Evolutionary conservation across 2,113 vertebrate species (phyloP).

Genomic region (Cheirogaleus medius): DNA sequence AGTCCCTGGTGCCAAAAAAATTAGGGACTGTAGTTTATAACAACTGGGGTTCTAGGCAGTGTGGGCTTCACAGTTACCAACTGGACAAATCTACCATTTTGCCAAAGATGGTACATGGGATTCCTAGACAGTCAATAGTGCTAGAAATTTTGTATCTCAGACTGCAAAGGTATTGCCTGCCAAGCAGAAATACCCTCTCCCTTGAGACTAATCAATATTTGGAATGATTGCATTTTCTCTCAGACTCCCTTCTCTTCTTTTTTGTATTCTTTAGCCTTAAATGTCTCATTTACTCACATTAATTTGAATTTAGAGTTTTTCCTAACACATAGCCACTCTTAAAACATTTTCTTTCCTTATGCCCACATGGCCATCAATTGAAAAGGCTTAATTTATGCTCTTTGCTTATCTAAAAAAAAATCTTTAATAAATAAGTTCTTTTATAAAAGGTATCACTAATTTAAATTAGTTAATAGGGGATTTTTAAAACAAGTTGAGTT

Average conservation of each 20-base stretch:
- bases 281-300: not conserved
- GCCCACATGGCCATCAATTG: not conserved
- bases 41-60: not conserved
- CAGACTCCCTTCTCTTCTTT: not conserved
- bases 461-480: not conserved
- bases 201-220: not conserved
- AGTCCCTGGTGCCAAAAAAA: no score
- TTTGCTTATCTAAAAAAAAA: not conserved
- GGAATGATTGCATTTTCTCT: not conserved
- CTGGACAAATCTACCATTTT: not conserved
- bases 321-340: not conserved
- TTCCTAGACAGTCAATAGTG: not conserved
- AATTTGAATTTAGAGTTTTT: not conserved
- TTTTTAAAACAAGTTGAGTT: not conserved
- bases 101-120: not conserved
- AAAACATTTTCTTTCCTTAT: not conserved
- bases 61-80: not conserved
- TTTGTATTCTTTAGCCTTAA: not conserved
- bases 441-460: not conserved
- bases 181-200: not conserved
- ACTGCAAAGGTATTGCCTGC: not conserved
- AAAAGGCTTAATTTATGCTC: not conserved
- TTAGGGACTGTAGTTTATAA: not conserved
- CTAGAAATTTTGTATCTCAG: not conserved
- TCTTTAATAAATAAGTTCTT: not conserved